A percentile compares a stretch with the other conserved stretches of the same genome.
These are phyloP conservation scores for Adelges cooleyi DNA, from an alignment of 1,140 invertebrate species.

Conservation along the genomic window DNA sequence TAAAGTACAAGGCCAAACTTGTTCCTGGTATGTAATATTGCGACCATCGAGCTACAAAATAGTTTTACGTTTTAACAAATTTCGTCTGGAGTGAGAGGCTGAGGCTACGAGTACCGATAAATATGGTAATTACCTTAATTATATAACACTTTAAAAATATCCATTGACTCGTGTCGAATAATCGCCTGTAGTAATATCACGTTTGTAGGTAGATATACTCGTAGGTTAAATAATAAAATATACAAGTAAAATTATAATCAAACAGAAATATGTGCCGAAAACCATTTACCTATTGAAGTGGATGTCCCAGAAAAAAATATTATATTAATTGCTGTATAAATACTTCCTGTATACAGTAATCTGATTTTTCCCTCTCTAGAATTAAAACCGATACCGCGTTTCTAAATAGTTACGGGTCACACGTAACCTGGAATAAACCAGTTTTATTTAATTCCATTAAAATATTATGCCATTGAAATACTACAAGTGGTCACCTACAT, in stretches of 20 bases:
- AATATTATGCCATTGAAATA: not conserved
- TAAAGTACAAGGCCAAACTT: not conserved
- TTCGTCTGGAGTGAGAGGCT: not conserved
- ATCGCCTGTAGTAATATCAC: too few relatives aligned
- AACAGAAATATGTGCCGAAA: too few relatives aligned
- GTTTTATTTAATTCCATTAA: not conserved
- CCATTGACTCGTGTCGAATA: too few relatives aligned
- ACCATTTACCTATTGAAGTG: too few relatives aligned
- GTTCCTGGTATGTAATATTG: not conserved
- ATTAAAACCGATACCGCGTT: constrained; percentile 12
- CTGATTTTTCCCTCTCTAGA: constrained; percentile 1
- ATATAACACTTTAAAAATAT: not conserved
- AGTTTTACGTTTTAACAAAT: not conserved
- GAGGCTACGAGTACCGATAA: not conserved
- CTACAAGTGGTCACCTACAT: not conserved
- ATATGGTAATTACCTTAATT: constrained; percentile 5
- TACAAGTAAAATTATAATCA: too few relatives aligned
- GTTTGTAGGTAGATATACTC: too few relatives aligned
- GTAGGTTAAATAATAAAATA: too few relatives aligned
- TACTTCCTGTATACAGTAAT: constrained; percentile 19
- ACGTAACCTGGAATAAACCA: not conserved
- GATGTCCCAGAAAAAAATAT: too few relatives aligned
- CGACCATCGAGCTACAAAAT: not conserved
- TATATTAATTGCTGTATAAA: not conserved
- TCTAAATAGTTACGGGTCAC: constrained; percentile 17